Percentiles rank a stretch among this genome's conserved stretches.
phyloP scores from a whole-genome alignment of 2,888 invertebrate species.

The Diarsia dahlii region DNA sequence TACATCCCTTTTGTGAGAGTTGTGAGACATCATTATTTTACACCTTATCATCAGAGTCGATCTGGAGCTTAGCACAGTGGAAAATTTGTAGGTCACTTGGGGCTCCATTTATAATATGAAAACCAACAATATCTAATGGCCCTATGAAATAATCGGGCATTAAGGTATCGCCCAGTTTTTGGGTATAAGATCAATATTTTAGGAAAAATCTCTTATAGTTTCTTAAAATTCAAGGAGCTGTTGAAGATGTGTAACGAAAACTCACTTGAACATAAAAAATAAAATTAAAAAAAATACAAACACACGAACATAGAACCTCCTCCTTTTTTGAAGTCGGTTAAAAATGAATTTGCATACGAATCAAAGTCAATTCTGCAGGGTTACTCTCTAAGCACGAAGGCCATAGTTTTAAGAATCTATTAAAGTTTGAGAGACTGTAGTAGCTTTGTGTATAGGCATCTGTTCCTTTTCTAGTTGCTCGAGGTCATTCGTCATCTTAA shows the following conservation, averaged over 20 bases:
- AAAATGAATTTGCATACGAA: too few species aligned
- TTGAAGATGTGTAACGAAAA: too few species aligned
- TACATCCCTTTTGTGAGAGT: background rate
- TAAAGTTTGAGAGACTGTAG: too few species aligned
- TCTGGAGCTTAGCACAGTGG: background rate
- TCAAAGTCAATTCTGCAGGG: too few species aligned
- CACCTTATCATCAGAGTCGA: conserved; percentile 22
- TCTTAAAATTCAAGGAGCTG: background rate
- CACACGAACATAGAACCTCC: too few species aligned
- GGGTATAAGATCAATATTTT: background rate
- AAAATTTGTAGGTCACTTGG: conserved; percentile 16
- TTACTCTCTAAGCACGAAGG: too few species aligned
- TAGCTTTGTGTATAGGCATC: too few species aligned
- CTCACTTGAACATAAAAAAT: too few species aligned
- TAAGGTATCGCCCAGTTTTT: background rate
- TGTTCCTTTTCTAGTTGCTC: background rate
- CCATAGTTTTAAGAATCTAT: too few species aligned
- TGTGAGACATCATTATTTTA: background rate
- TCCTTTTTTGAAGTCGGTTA: too few species aligned
- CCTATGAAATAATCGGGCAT: background rate
- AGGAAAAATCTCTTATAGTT: background rate
- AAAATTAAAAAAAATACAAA: too few species aligned
- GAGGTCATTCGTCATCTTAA: background rate
- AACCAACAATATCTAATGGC: background rate
- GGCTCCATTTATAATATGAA: conserved; percentile 11